These are phyloP conservation scores for Phylloscopus collybita DNA, from an alignment of 2,797 vertebrate genomes.

Conservation along the genomic window DNA sequence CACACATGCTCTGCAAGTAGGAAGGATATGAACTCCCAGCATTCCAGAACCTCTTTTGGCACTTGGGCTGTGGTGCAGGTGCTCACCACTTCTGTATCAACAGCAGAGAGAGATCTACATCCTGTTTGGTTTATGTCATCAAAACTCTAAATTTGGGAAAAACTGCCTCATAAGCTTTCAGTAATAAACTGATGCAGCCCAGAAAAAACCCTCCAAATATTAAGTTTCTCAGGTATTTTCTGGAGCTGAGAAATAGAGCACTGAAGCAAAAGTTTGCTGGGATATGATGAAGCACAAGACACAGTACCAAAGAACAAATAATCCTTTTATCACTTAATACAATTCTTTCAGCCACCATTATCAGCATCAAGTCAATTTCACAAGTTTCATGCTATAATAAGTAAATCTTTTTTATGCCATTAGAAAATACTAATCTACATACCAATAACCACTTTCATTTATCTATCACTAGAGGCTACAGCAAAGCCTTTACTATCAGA, in stretches of 20 bases:
- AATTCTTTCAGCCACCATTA: background rate
- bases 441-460: background rate
- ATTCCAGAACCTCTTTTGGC: background rate
- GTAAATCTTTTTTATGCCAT: background rate
- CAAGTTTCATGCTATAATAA: background rate
- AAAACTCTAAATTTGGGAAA: background rate
- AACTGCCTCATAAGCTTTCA: background rate
- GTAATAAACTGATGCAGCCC: background rate
- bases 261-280: background rate
- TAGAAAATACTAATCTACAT: background rate
- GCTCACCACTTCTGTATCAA: background rate
- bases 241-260: background rate
- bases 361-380: background rate
- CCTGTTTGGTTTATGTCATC: background rate
- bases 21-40: background rate
- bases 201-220: background rate
- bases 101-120: background rate
- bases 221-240: background rate
- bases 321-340: background rate
- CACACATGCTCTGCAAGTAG: fast-evolving
- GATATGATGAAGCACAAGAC: background rate
- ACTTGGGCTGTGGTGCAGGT: background rate
- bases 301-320: background rate
- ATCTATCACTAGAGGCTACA: background rate
- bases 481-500: background rate